Evolutionary conservation across 2,888 invertebrate species (phyloP).

Genomic region (Helleia helle): DNA sequence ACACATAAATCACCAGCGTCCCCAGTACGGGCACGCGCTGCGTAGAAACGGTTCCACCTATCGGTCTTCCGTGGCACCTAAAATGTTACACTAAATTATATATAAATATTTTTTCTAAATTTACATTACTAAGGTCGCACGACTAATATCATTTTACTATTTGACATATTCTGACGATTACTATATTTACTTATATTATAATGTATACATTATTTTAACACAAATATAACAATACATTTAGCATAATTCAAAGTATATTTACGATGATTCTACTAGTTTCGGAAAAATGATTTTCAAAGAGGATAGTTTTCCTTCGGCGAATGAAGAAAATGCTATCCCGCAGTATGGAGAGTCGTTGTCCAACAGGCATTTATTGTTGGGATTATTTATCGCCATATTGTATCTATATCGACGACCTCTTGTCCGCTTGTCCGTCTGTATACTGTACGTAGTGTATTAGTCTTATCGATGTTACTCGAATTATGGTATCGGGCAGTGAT

Average conservation of each 20-base stretch:
- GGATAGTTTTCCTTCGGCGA: too few species aligned
- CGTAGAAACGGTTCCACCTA: background rate
- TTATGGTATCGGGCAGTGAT: constrained; percentile 39
- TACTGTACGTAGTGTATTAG: background rate
- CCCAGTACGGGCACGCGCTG: background rate
- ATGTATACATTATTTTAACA: constrained; percentile 2
- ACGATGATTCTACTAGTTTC: background rate
- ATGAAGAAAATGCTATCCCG: too few species aligned
- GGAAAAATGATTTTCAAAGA: constrained; percentile 4
- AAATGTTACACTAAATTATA: background rate
- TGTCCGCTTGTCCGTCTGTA: constrained; percentile 2
- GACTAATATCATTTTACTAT: constrained; percentile 3
- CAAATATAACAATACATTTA: background rate
- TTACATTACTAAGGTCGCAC: background rate
- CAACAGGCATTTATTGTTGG: constrained; percentile 1
- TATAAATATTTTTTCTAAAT: background rate
- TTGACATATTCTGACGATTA: background rate
- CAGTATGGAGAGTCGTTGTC: background rate
- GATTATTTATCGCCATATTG: background rate
- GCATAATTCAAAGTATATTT: background rate
- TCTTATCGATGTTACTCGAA: constrained; percentile 21
- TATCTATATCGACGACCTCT: background rate
- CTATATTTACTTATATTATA: constrained; percentile 1
- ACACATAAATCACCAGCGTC: too few species aligned
- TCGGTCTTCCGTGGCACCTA: constrained; percentile 5